Conservation (phyloP, 2,797 vertebrate genomes). For the Urophycis tenuis region DNA sequence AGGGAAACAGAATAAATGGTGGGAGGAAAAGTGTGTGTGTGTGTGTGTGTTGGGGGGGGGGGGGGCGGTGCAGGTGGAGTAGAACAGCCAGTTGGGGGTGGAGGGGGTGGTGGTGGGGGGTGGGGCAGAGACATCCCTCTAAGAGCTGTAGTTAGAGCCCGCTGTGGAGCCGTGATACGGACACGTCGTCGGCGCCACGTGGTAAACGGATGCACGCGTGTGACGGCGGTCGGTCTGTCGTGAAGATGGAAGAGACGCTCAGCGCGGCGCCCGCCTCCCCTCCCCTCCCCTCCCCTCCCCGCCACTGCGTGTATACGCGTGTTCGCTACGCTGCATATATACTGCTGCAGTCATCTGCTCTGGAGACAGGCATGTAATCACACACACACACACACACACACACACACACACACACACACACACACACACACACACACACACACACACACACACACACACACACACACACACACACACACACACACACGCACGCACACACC, state of each 20-base stretch:
- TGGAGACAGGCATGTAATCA: too few relatives aligned
- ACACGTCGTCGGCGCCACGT: background rate
- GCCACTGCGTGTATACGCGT: background rate
- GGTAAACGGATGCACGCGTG: constrained; percentile 4
- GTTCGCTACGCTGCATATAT: too few relatives aligned
- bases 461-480: constrained; percentile 8
- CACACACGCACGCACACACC: constrained; percentile 15
- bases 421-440: too few relatives aligned
- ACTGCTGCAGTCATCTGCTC: too few relatives aligned
- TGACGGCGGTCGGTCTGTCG: constrained; percentile 7
- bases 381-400: background rate
- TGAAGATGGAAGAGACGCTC: constrained; percentile 1
- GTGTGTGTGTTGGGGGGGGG: too few relatives aligned
- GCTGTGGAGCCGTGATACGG: background rate
- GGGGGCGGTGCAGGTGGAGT: background rate
- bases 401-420: background rate
- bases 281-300: background rate
- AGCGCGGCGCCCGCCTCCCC: constrained; percentile 3
- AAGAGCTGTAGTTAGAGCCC: constrained; percentile 13
- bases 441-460: constrained; percentile 15
- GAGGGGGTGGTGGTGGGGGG: background rate
- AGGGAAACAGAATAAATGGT: background rate
- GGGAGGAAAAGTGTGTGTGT: background rate
- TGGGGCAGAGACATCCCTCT: background rate
- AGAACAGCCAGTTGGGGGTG: background rate